A percentile compares a stretch with the other conserved stretches of the same genome.
phyloP scores from a whole-genome alignment of 1,140 invertebrate species.

The Cecropterus lyciades region DNA sequence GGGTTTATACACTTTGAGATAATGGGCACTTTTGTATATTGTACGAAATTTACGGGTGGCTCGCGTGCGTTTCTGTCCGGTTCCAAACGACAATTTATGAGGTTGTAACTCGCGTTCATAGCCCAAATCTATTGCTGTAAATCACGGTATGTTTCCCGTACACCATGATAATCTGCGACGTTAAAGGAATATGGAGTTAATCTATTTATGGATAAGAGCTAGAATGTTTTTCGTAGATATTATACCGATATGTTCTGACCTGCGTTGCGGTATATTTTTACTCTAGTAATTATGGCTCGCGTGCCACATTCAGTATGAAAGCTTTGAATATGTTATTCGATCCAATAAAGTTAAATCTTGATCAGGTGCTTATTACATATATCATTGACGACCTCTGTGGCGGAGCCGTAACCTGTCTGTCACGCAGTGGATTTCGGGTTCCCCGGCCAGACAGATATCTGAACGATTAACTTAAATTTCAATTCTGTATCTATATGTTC shows the following conservation, averaged over 20 bases:
- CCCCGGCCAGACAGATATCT: no score
- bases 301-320: constrained; percentile 27
- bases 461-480: no score
- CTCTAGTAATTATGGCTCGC: constrained; percentile 38
- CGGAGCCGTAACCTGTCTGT: no score
- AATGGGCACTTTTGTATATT: constrained; percentile 16
- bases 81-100: constrained; percentile 41
- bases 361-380: not conserved
- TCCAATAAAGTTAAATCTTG: not conserved
- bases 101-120: constrained; percentile 30
- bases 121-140: constrained; percentile 33
- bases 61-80: constrained; percentile 26
- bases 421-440: no score
- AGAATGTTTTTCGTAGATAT: not conserved
- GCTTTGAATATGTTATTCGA: constrained; percentile 8
- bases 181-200: not conserved
- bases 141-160: constrained; percentile 31
- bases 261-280: constrained; percentile 20
- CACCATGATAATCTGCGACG: not conserved
- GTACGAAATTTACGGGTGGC: constrained; percentile 17
- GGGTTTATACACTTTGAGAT: constrained; percentile 11
- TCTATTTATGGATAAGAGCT: not conserved
- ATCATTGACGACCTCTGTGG: no score
- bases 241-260: constrained; percentile 5
- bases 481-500: no score